A percentile compares a stretch with the other conserved stretches of the same genome.
Evolutionary conservation across 2,113 vertebrate species (phyloP).

Genomic region (Myxocyprinus asiaticus): DNA sequence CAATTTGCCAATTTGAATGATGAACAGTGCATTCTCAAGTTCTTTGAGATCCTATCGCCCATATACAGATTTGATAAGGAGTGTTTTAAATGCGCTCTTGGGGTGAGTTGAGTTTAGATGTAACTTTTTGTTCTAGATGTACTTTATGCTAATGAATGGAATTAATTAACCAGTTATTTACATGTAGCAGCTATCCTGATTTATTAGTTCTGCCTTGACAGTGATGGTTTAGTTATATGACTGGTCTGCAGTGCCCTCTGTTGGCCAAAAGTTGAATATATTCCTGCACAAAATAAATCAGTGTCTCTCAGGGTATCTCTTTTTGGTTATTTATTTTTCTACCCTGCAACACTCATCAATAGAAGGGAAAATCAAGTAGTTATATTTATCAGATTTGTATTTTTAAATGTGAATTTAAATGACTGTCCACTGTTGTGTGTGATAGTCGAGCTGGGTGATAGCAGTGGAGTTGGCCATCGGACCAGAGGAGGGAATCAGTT

Average conservation of each 20-base stretch:
- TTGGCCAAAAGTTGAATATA: constrained; percentile 25
- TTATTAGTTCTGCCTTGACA: neutral
- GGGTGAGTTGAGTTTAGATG: constrained; percentile 74
- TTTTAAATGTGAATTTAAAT: neutral
- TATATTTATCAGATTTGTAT: neutral
- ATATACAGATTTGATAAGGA: constrained; percentile 97
- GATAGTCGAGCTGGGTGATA: constrained; percentile 96
- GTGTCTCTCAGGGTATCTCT: too few relatives aligned
- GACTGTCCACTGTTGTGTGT: constrained; percentile 26
- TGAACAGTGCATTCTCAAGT: constrained; percentile 97
- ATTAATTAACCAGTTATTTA: neutral
- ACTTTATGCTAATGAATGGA: neutral
- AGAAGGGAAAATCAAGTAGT: neutral
- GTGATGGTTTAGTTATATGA: neutral
- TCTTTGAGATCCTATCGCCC: constrained; percentile 95
- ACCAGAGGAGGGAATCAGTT: constrained; percentile 98
- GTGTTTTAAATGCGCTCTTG: constrained; percentile 97
- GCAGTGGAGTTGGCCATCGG: constrained; percentile 96
- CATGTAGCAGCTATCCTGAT: neutral
- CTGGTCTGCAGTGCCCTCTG: constrained; percentile 37
- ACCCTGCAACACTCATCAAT: neutral
- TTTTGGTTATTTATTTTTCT: neutral
- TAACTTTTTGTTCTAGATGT: neutral
- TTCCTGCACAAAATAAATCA: neutral
- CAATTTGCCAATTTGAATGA: constrained; percentile 96